phyloP scores from a whole-genome alignment of 2,888 invertebrate species.

The Nemurella pictetii region DNA sequence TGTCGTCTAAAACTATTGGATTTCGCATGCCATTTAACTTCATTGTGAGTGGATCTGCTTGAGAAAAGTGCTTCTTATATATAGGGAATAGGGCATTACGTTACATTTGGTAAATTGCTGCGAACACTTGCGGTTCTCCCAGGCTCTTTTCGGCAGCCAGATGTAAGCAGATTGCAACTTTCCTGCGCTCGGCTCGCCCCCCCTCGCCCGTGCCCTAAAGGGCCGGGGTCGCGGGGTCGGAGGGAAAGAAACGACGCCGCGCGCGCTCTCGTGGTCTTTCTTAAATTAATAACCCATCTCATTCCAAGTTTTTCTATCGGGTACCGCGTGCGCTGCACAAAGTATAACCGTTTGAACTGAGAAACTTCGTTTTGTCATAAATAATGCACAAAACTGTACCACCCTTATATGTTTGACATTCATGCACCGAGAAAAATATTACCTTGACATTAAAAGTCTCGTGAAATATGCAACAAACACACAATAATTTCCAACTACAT shows the following conservation, averaged over 20 bases:
- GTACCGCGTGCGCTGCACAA: too few relatives aligned
- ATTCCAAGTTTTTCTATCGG: background rate
- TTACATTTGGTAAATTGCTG: background rate
- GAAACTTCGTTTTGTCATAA: background rate
- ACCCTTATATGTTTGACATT: background rate
- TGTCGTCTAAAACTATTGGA: conserved; percentile 27
- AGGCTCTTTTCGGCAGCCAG: background rate
- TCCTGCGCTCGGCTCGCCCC: too few relatives aligned
- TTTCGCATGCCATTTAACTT: conserved; percentile 31
- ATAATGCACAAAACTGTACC: background rate
- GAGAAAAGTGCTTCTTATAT: conserved; percentile 4
- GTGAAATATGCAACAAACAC: background rate
- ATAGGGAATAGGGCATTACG: background rate
- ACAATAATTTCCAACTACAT: background rate
- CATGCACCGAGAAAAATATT: background rate
- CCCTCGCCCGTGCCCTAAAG: too few relatives aligned
- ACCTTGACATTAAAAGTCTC: too few relatives aligned
- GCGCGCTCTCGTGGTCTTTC: background rate
- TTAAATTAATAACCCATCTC: background rate
- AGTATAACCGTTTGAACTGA: background rate
- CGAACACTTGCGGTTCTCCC: background rate
- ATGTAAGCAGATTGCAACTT: background rate
- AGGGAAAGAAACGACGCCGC: background rate
- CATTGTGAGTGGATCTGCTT: conserved; percentile 13
- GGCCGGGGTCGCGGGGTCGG: background rate